A percentile compares a stretch with the other conserved stretches of the same genome.
phyloP scores from a whole-genome alignment of 2,113 vertebrate genomes.

The Lethenteron reissneri region DNA sequence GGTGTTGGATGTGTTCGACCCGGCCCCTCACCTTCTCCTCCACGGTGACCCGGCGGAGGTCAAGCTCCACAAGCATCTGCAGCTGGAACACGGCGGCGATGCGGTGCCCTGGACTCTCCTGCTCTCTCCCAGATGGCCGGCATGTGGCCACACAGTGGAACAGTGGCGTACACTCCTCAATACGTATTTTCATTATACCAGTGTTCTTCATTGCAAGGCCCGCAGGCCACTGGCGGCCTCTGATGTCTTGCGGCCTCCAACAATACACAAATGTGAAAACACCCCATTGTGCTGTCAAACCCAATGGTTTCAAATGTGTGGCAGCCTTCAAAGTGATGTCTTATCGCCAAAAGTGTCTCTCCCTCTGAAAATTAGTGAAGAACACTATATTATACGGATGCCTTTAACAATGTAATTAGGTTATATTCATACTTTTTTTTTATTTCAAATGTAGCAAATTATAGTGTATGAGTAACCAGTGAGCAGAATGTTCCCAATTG shows the following conservation, averaged over 20 bases:
- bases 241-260: conserved; percentile 1
- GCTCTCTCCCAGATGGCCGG: conserved; percentile 8
- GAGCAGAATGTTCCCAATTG: too few relatives aligned
- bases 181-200: conserved; percentile 1
- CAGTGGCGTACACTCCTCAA: background rate
- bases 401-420: too few relatives aligned
- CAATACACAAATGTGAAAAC: background rate
- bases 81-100: conserved; percentile 40
- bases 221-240: background rate
- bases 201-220: conserved; percentile 1
- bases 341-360: too few relatives aligned
- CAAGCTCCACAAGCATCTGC: conserved; percentile 40
- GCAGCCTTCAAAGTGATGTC: too few relatives aligned
- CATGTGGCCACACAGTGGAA: background rate
- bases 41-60: conserved; percentile 36
- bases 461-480: too few relatives aligned
- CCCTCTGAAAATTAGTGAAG: too few relatives aligned
- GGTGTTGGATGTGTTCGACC: too few relatives aligned
- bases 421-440: too few relatives aligned
- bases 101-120: conserved; percentile 50
- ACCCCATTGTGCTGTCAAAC: too few relatives aligned
- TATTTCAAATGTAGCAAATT: too few relatives aligned
- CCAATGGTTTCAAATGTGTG: too few relatives aligned
- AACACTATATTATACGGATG: too few relatives aligned
- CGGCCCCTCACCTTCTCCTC: conserved; percentile 47